Evolutionary conservation across 2,888 invertebrate genomes (phyloP), one percentile per base, ranked within the genome.

Genomic region (Agrenia bidenticulata): DNA sequence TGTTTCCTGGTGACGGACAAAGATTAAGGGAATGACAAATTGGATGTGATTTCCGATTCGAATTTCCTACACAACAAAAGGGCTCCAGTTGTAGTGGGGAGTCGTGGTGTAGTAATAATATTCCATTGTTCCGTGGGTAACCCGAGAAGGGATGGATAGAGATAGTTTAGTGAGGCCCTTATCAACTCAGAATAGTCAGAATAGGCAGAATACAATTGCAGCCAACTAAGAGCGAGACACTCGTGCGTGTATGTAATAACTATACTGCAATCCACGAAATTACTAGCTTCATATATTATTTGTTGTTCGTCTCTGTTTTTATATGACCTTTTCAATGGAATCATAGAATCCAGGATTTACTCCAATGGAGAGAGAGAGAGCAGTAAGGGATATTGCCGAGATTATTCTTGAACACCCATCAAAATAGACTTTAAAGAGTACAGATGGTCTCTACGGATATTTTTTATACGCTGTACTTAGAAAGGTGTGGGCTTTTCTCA

Each of bases 41-140:
- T 67, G 70, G 67, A 56, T 66, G 57, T 60, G 66, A 70, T 70
- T 70, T 70, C 69, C 66, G 69, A 69, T 70, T 67, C 67, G 54
- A 57, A 67, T 70, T 70, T 64, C 64, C 56, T 57, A 62, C 23
- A 39, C 60, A 61, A 61, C 42, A 57, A 57, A 42, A 41, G 57
- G 49, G 24, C 51, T 24, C 51, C 24, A 21, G 51, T 19, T 51
- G 59, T 19, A 49, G 13, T 17, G 32, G 26, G 45, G 21, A 51
- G 51, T 51, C 51, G 51, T 51, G 51, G 51, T 24, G 24, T 21
- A 51, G 51, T 24, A 51, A 51, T 51, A 51, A 51, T 51, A 51
- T 51, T 51, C 51, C 24, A 51, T 51, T 51, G 51, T 51, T 24
- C 51, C 51, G 24, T 51, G 9, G 9, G 51, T 51, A 51, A 51